Evolutionary conservation across 1,140 invertebrate species (phyloP).

Genomic region (Pogonomyrmex californicus): DNA sequence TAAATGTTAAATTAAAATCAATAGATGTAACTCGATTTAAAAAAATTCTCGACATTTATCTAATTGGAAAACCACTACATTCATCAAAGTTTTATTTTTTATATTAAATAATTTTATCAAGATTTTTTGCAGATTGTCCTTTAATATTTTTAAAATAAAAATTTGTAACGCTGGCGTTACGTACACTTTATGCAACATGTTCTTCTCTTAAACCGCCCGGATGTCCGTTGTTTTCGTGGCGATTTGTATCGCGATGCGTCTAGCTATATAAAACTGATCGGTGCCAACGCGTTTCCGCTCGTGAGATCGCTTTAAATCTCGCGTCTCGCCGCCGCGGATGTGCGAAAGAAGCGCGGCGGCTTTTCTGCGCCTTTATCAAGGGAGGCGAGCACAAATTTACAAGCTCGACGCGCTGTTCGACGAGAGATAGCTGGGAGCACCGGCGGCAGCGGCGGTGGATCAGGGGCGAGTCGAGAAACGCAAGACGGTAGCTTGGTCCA

Average conservation of each 20-base stretch:
- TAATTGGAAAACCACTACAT: not conserved
- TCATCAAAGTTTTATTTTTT: not conserved
- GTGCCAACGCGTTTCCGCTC: conserved; percentile 32
- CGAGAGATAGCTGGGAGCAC: conserved; percentile 59
- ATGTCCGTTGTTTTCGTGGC: not conserved
- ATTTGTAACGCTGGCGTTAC: not conserved
- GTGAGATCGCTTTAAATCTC: conserved; percentile 70
- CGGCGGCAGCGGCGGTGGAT: not conserved
- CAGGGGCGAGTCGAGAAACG: conserved; percentile 24
- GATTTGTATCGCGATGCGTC: conserved; percentile 31
- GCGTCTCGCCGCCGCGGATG: conserved; percentile 67
- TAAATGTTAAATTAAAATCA: not conserved
- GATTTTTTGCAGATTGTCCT: not conserved
- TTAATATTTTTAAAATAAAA: not conserved
- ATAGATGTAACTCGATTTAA: not conserved
- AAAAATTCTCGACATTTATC: not conserved
- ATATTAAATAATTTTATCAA: not conserved
- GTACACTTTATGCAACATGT: not conserved
- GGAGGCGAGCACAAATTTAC: conserved; percentile 82
- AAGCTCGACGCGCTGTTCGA: conserved; percentile 76
- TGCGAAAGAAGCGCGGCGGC: conserved; percentile 67
- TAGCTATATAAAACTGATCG: not conserved
- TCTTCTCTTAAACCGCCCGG: not conserved
- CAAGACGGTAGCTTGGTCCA: conserved; percentile 67
- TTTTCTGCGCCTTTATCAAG: conserved; percentile 80